Base-by-base conservation (phyloP, 1,140 invertebrate species). In the Drosophila mayri region DNA sequence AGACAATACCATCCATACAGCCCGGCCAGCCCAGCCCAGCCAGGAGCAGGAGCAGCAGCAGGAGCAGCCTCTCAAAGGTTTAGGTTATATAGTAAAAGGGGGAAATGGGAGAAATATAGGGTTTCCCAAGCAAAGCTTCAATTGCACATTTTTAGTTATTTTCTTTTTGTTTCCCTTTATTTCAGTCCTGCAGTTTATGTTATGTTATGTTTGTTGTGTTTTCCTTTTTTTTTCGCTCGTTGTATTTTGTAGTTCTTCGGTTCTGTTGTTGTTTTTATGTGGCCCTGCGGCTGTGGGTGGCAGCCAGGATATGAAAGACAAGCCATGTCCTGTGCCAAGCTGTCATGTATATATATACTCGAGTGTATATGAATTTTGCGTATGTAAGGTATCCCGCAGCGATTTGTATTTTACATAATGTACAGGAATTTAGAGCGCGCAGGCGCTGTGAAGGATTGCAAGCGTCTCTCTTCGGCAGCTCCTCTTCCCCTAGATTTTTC, bases 271-370 rank as follows among this genome's bases (percentile, higher is more conserved):
- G 54, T 49, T 85, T 49, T 52, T 68, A 61, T 47, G 47, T 47
- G 61, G 68, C 55, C 85, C 80, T 76, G 70, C 73, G 80, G 85
- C 84, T 79, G 85, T 88, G 85, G 81, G 81, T 90, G 84, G 84
- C 67, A 52, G 72, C 55, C 79, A 81, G 79, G 65, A 47, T 70
- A 60, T 65, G 50, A 67, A 73, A 73, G 62, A 68, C 54, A 80
- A 50, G 50, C 40, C 37, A 22, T 73, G 70, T 50, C 52, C 62
- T 44, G 57, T 35, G 40, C 52, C 18, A 11, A 18, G 49, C 49
- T 50, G 49, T 32, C 47, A n/a, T 22, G 35, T 59, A 47, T 66
- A 54, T 46, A 44, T 28, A 7, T 12, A 7, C 63, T 16, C 44
- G 16, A 18, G 12, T 60, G 54, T 76, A 44, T 40, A 58, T 70